Percentiles rank a stretch among this genome's conserved stretches.
These are phyloP conservation scores for Drosophila ercepeae DNA, from an alignment of 1,140 invertebrate genomes.

Conservation along the genomic window DNA sequence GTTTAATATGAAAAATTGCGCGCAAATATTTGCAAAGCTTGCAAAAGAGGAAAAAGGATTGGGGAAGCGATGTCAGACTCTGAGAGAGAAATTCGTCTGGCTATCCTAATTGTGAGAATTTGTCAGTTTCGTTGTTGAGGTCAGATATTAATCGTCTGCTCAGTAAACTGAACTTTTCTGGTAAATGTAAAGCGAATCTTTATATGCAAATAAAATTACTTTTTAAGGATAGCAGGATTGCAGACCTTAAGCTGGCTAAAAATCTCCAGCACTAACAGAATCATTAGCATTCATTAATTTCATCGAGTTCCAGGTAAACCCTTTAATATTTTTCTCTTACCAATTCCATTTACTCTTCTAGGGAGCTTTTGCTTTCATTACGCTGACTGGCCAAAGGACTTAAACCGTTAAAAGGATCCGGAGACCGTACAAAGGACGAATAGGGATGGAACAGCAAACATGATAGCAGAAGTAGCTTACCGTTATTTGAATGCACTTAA, in stretches of 20 bases:
- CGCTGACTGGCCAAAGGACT: constrained; percentile 6
- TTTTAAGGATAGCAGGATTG: too few relatives aligned
- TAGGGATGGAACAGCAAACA: neutral
- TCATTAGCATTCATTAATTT: too few relatives aligned
- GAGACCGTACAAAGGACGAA: neutral
- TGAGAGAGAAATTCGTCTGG: neutral
- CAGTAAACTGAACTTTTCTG: neutral
- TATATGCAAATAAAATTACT: too few relatives aligned
- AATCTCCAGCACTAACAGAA: too few relatives aligned
- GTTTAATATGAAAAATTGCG: constrained; percentile 78
- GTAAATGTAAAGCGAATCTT: too few relatives aligned
- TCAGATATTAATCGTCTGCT: constrained; percentile 66
- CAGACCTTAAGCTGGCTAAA: neutral
- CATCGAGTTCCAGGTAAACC: neutral
- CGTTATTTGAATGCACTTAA: constrained; percentile 40
- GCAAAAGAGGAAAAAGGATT: constrained; percentile 2
- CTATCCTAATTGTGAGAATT: constrained; percentile 68
- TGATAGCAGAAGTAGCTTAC: constrained; percentile 19
- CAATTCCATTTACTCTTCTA: neutral
- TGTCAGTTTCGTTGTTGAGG: constrained; percentile 63
- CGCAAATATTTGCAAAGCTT: constrained; percentile 72
- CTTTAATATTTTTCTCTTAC: neutral
- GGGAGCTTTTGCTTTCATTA: neutral
- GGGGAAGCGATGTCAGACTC: constrained; percentile 1
- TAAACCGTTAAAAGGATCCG: constrained; percentile 27